Evolutionary conservation across 2,888 invertebrate genomes (phyloP).

Genomic region (Dyspetes luteomarginatus): DNA sequence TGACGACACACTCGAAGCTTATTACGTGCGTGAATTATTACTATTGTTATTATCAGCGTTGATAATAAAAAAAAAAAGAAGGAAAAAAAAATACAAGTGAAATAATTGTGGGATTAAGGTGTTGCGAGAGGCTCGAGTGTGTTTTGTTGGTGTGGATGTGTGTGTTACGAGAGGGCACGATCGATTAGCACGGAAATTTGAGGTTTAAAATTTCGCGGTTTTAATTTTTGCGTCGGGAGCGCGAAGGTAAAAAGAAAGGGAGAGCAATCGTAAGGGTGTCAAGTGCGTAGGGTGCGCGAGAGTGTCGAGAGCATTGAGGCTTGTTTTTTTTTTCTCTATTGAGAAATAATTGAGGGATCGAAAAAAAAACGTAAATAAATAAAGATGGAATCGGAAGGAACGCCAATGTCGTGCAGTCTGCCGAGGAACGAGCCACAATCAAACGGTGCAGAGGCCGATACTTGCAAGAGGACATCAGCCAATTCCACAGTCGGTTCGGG

Average conservation of each 20-base stretch:
- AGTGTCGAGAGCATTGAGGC: not conserved
- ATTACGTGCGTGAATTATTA: not conserved
- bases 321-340: slow-evolving; percentile 1
- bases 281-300: not conserved
- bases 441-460: slow-evolving; percentile 63
- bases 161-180: not conserved
- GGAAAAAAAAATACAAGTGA: not conserved
- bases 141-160: slow-evolving; percentile 9
- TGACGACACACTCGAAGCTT: not conserved
- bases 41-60: too few relatives aligned
- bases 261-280: too few relatives aligned
- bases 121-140: not conserved
- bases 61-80: not conserved
- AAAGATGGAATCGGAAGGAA: slow-evolving; percentile 65
- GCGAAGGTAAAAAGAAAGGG: too few relatives aligned
- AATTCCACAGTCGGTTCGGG: slow-evolving; percentile 71
- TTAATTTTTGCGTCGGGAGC: not conserved
- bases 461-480: slow-evolving; percentile 67
- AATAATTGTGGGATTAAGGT: slow-evolving; percentile 10
- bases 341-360: not conserved
- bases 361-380: not conserved
- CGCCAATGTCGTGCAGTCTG: slow-evolving; percentile 59
- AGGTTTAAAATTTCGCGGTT: not conserved
- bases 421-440: slow-evolving; percentile 62
- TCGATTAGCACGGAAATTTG: slow-evolving; percentile 27